Evolutionary conservation across 2,113 vertebrate species (phyloP), one percentile per base, ranked within the genome.

Genomic region (Motacilla tschutschensis): DNA sequence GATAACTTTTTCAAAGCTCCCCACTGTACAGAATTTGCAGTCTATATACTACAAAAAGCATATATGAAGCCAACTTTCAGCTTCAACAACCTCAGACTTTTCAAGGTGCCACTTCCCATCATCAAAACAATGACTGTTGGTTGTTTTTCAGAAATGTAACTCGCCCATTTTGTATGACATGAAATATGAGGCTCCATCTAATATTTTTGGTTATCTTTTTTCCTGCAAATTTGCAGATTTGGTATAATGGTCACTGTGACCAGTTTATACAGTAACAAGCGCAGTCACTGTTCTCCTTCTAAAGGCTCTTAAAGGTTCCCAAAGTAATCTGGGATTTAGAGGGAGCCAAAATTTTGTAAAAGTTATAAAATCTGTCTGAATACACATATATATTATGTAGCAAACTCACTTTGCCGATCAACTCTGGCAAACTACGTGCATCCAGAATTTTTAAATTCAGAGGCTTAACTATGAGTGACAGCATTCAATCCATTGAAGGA

Each of bases 281-380:
- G 5, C 2, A 51, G 13, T 31, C 24, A 44, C 9, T 33, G 10
- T 31, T 79, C 67, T 79, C 51, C 9, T 75, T 74, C 24, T 51
- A 50, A 83, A 63, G 6, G 4, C 3, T 55, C 24, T 24, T 47
- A 40, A 41, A 62, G 4, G 10, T 24, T 73, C 14, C 14, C 15
- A 18, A 64, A 82, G 54, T 20, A 57, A 62, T 29, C 10, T 40
- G 16, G 15, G 7, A 38, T 58, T n/a, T 43, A 19, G 3, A 1
- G 2, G 7, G 1, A 7, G 10, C 4, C 3, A 35, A 17, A 36
- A 21, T 41, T 33, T 60, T 48, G 6, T n/a, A 33, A 2, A 53
- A 79, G 20, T 44, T 51, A 31, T 11, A 12, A 78, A 74, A 81
- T 21, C 15, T 41, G 21, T 40, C 26, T 60, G n/a, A 65, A 44